phyloP scores from a whole-genome alignment of 2,113 vertebrate species.

The Semnornis frantzii region DNA sequence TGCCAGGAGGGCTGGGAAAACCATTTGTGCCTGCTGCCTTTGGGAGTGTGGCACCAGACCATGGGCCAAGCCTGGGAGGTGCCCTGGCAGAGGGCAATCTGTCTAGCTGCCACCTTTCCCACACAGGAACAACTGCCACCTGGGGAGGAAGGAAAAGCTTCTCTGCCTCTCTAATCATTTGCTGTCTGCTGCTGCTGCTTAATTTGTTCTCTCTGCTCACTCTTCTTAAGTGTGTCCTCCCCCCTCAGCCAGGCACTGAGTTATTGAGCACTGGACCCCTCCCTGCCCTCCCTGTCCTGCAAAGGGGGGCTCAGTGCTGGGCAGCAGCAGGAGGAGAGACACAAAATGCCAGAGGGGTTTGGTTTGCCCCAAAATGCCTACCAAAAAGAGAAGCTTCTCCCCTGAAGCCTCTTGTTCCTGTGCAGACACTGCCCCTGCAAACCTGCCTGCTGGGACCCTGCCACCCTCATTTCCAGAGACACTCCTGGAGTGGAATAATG shows the following conservation, averaged over 20 bases:
- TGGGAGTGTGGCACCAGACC: not conserved
- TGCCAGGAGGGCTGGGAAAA: not conserved
- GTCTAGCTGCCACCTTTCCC: not conserved
- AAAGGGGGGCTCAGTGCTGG: accelerated
- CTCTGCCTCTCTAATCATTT: not conserved
- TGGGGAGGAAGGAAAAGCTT: not conserved
- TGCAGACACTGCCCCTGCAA: not conserved
- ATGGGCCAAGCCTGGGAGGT: not conserved
- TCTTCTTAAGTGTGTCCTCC: not conserved
- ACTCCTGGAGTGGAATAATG: no score
- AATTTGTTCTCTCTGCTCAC: constrained; percentile 3
- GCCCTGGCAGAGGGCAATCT: not conserved
- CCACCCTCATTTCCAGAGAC: not conserved
- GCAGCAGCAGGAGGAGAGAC: not conserved
- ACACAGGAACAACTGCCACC: not conserved
- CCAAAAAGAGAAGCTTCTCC: not conserved
- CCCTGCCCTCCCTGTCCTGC: not conserved
- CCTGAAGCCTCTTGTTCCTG: not conserved
- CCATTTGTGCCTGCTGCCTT: not conserved
- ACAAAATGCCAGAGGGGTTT: not conserved
- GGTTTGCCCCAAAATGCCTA: not conserved
- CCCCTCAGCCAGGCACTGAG: not conserved
- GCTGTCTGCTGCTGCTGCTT: not conserved
- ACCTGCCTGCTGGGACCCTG: not conserved
- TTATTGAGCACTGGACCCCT: not conserved